Conservation (phyloP, 2,797 vertebrate species). For the Eulemur coronatus region DNA sequence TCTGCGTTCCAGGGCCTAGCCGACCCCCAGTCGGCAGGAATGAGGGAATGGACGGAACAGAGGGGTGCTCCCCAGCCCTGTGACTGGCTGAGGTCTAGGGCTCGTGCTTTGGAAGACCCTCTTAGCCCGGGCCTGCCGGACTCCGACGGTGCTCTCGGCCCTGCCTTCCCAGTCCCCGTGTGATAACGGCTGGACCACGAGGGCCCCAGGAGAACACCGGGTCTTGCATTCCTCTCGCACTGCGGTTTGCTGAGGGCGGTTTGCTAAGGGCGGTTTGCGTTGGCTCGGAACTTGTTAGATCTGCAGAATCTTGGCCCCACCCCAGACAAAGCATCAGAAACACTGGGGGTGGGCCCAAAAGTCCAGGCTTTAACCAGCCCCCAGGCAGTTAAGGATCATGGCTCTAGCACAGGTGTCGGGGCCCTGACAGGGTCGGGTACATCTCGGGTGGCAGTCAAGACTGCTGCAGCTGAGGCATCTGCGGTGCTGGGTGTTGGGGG, state of each 20-base stretch:
- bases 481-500: not conserved
- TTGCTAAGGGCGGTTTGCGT: no score
- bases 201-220: no score
- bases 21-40: not conserved
- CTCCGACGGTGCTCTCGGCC: accelerated
- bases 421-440: not conserved
- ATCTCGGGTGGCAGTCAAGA: accelerated
- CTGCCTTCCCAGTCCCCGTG: not conserved
- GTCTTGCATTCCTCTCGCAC: not conserved
- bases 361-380: not conserved
- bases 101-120: not conserved
- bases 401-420: not conserved
- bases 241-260: not conserved
- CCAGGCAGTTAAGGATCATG: not conserved
- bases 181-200: not conserved
- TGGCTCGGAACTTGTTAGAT: not conserved
- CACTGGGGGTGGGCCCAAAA: not conserved
- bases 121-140: not conserved
- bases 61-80: not conserved
- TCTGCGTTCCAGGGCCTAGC: not conserved
- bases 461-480: accelerated
- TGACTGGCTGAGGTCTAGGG: not conserved
- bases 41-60: not conserved
- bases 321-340: not conserved
- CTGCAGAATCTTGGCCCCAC: not conserved